These are phyloP conservation scores for Oryzias melastigma DNA, from an alignment of 2,113 vertebrate genomes.

Conservation along the genomic window DNA sequence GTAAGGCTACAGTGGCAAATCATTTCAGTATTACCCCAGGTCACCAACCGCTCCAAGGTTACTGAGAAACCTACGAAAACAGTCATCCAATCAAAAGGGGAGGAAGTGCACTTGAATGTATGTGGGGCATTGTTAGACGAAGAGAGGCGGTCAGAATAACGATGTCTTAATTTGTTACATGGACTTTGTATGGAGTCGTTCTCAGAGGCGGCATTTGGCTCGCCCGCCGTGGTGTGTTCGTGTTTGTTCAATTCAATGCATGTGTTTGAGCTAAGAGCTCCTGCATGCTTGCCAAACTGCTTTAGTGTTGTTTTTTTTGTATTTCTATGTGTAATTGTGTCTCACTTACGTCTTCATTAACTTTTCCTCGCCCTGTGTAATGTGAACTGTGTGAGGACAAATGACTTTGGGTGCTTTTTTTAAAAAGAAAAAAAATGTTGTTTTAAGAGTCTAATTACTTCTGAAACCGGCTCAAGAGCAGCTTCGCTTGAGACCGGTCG, in stretches of 20 bases:
- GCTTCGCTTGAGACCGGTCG: conserved; percentile 61
- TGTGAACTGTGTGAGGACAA: conserved; percentile 77
- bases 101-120: conserved; percentile 81
- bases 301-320: conserved; percentile 80
- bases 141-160: conserved; percentile 72
- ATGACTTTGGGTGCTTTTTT: conserved; percentile 72
- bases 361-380: conserved; percentile 75
- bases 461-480: conserved; percentile 66
- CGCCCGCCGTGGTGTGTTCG: conserved; percentile 78
- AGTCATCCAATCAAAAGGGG: conserved; percentile 72
- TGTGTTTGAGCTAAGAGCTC: conserved; percentile 80
- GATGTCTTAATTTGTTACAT: conserved; percentile 81
- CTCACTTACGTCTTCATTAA: conserved; percentile 73
- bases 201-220: conserved; percentile 76
- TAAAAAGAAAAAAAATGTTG: conserved; percentile 46
- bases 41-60: conserved; percentile 54
- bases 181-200: conserved; percentile 80
- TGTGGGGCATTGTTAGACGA: conserved; percentile 70
- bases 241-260: conserved; percentile 82
- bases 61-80: conserved; percentile 64
- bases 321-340: conserved; percentile 78
- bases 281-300: conserved; percentile 81
- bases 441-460: conserved; percentile 68
- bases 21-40: conserved; percentile 58
- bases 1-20: conserved; percentile 58